Evolutionary conservation across 1,140 invertebrate species (phyloP), one percentile per base, ranked within the genome.

Genomic region (Drosophila punjabiensis): DNA sequence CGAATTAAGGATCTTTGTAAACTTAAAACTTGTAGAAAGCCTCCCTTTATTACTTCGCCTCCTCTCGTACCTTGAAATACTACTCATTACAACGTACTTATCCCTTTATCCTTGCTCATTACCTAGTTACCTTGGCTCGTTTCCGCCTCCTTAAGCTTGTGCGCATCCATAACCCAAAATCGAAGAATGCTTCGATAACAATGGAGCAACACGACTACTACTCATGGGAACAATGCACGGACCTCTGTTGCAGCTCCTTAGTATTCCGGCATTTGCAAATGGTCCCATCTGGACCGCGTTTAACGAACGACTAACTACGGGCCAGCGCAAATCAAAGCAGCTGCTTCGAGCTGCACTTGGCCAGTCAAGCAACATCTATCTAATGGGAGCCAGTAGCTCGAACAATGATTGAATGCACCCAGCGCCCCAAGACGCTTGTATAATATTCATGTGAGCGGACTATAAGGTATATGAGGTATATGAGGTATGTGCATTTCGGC

Each of bases 261-360:
- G 50, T 43, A 52, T 64, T 55, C 77, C 48, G 37, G 48, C 28
- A 76, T 37, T 50, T 45, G 71, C 28, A 66, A 47, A 18, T 61
- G 48, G 69, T 65, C 82, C 47, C 82, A 86, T 74, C 82, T 86
- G 82, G 41, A 28, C 32, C 68, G 58, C 68, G 61, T 62, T 78
- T 78, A 47, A 74, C 66, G 39, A 83, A 61, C 62, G 71, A 84
- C 76, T 84, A 56, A 67, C 60, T 83, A 73, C 41, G 66, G 48
- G 53, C 33, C 39, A n/a, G 58, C 16, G 45, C 61, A 81, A 56
- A 47, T 61, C 41, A 43, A 43, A 56, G 50, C 63, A 68, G 74
- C 75, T 78, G 65, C 56, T 32, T 11, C 37, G 14, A 48, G 50
- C 68, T 75, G 69, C 37, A 74, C 68, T 53, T 30, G 48, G 32